Conservation (phyloP, 1,140 invertebrate species). For the Dolichoris vasculosae region DNA sequence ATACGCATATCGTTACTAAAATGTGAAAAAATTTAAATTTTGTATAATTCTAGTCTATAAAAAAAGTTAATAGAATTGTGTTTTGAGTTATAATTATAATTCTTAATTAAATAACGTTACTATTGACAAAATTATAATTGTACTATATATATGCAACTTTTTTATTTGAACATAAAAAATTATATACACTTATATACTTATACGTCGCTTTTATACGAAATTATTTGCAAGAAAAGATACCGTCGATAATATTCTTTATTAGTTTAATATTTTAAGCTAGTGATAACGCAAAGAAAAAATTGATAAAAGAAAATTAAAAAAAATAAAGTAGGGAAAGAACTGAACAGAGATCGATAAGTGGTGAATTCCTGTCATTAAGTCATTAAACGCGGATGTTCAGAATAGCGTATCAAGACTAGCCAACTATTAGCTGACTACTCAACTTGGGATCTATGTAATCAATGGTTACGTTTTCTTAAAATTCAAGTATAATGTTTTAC, state of each 20-base stretch:
- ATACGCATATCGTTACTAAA: neutral
- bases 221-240: neutral
- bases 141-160: too few relatives aligned
- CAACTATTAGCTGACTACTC: slow-evolving; percentile 25
- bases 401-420: slow-evolving; percentile 24
- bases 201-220: too few relatives aligned
- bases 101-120: too few relatives aligned
- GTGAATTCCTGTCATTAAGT: slow-evolving; percentile 72
- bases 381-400: slow-evolving; percentile 58
- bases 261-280: neutral
- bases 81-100: neutral
- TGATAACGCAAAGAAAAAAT: neutral
- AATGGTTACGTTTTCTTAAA: neutral
- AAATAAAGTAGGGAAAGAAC: neutral
- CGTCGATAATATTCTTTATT: neutral
- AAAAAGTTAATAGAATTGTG: neutral
- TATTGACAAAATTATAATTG: too few relatives aligned
- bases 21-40: neutral
- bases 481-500: neutral
- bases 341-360: slow-evolving; percentile 60
- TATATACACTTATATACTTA: too few relatives aligned
- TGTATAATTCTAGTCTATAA: neutral
- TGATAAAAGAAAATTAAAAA: neutral
- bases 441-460: slow-evolving; percentile 20
- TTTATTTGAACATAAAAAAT: too few relatives aligned